phyloP scores from a whole-genome alignment of 2,113 vertebrate species.

The Thryonomys swinderianus region DNA sequence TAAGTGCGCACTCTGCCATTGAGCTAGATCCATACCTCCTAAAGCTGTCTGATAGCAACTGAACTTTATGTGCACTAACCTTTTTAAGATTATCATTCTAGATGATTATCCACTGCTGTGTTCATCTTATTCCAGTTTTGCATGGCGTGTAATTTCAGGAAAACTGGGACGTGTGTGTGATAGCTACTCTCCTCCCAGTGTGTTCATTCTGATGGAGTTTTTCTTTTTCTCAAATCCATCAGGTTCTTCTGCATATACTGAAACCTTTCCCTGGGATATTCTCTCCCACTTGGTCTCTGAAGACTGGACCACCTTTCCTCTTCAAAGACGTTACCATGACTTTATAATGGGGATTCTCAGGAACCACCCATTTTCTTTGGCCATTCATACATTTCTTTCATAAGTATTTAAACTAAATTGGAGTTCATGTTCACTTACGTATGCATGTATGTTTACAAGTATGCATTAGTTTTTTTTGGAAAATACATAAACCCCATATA shows the following conservation, averaged over 20 bases:
- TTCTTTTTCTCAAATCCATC: background rate
- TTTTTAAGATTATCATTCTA: background rate
- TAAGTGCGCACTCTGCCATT: background rate
- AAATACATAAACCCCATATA: background rate
- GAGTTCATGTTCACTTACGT: slow-evolving; percentile 18
- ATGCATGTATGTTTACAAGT: background rate
- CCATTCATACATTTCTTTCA: background rate
- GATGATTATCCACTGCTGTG: slow-evolving; percentile 17
- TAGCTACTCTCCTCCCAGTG: background rate
- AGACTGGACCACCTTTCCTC: background rate
- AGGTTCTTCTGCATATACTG: background rate
- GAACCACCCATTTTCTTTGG: background rate
- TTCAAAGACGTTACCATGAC: background rate
- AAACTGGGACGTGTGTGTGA: background rate
- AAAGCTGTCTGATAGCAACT: background rate
- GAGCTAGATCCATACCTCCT: background rate
- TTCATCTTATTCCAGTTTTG: background rate
- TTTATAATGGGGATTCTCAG: background rate
- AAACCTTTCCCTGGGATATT: background rate
- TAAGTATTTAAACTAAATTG: background rate
- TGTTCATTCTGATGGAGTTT: background rate
- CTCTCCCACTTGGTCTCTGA: background rate
- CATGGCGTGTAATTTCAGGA: background rate
- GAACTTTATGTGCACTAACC: background rate
- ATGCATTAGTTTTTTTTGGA: background rate